phyloP scores from a whole-genome alignment of 2,797 vertebrate genomes.

The Squalus acanthias region DNA sequence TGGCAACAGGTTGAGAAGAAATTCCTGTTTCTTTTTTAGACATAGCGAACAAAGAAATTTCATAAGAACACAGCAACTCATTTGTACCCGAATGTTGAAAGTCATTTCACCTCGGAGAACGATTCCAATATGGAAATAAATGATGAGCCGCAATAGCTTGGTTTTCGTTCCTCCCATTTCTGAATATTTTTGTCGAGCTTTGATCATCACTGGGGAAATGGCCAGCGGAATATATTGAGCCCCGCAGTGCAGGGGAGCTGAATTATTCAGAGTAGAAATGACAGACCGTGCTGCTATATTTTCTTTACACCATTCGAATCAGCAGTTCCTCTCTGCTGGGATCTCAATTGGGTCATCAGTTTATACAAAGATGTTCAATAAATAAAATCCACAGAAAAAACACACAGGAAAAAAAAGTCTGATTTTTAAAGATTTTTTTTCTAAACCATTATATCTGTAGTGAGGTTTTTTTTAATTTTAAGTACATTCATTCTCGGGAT shows the following conservation, averaged over 20 bases:
- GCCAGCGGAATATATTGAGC: neutral
- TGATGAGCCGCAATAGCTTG: neutral
- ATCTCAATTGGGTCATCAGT: neutral
- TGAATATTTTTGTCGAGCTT: neutral
- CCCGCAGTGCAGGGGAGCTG: neutral
- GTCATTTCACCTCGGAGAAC: neutral
- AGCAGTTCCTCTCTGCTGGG: neutral
- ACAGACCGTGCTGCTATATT: neutral
- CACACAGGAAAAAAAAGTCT: neutral
- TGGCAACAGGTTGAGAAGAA: neutral
- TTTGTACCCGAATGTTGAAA: neutral
- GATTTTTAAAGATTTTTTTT: neutral
- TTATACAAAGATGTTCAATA: neutral
- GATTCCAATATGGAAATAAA: neutral
- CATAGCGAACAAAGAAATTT: neutral
- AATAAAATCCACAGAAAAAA: neutral
- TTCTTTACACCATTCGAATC: neutral
- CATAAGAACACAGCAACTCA: neutral
- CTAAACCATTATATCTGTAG: neutral
- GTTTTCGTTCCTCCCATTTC: neutral
- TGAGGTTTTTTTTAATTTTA: neutral
- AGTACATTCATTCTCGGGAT: neutral
- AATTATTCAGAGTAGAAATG: neutral
- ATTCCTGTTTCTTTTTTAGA: neutral
- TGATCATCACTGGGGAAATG: neutral